phyloP scores from a whole-genome alignment of 1,140 invertebrate species.

The Zaprionus tsacasi region DNA sequence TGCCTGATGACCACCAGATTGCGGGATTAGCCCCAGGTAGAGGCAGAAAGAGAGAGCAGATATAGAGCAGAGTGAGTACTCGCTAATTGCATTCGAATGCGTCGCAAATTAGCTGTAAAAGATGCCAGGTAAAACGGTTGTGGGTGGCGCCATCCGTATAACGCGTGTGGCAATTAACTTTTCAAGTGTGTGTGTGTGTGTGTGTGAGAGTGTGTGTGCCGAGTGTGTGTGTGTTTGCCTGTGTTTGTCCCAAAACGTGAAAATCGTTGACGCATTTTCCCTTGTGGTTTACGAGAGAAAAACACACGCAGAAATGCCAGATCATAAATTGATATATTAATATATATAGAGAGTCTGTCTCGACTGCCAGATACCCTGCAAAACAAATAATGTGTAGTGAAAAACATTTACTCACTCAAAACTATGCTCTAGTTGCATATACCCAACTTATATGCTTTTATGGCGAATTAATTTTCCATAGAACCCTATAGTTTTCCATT shows the following conservation, averaged over 20 bases:
- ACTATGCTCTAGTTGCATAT: not conserved
- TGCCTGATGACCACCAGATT: constrained; percentile 21
- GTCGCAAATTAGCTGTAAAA: constrained; percentile 48
- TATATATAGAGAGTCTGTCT: not conserved
- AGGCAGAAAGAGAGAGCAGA: not conserved
- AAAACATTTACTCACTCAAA: not conserved
- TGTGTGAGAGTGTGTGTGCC: not conserved
- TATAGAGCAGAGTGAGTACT: constrained; percentile 3
- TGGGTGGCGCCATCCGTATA: constrained; percentile 19
- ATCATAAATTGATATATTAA: constrained; percentile 8
- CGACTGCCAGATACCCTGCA: not conserved
- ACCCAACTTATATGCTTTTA: not conserved
- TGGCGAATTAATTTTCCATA: not conserved
- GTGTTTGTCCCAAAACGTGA: constrained; percentile 11
- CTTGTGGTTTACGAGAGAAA: constrained; percentile 1
- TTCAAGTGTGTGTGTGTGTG: constrained; percentile 6
- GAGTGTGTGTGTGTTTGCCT: not conserved
- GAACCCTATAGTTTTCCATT: not conserved
- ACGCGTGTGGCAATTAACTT: constrained; percentile 49
- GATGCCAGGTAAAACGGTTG: constrained; percentile 23
- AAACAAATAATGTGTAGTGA: not conserved
- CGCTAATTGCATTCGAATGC: constrained; percentile 52
- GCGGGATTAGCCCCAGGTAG: constrained; percentile 30
- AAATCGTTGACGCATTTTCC: constrained; percentile 11
- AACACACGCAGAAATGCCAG: constrained; percentile 17